These are phyloP conservation scores for Urocolius indicus DNA, from an alignment of 2,113 vertebrate genomes.

Conservation along the genomic window DNA sequence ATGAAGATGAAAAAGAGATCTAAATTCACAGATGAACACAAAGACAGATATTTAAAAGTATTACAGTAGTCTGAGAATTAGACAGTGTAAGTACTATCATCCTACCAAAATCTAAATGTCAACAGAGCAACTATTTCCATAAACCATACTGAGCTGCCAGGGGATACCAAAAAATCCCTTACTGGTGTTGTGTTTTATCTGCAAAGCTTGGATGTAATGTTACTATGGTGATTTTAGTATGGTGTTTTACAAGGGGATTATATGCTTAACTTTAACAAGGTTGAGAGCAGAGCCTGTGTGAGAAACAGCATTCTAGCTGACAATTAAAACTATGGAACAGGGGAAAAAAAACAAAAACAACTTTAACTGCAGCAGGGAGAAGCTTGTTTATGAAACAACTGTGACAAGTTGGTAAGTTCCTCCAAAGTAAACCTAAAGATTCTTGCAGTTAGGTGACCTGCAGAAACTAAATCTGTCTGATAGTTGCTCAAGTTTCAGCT, in stretches of 20 bases:
- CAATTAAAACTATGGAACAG: conserved; percentile 66
- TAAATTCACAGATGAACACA: conserved; percentile 51
- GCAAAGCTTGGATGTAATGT: conserved; percentile 73
- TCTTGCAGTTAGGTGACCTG: not conserved
- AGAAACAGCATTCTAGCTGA: conserved; percentile 70
- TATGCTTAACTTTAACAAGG: conserved; percentile 83
- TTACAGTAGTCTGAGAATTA: conserved; percentile 43
- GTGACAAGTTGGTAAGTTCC: conserved; percentile 22
- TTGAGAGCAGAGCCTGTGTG: conserved; percentile 69
- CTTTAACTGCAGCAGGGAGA: conserved; percentile 32
- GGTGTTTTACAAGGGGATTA: conserved; percentile 79
- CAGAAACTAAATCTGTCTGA: not conserved
- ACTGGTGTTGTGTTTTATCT: conserved; percentile 70
- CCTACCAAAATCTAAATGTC: conserved; percentile 34
- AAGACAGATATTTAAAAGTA: conserved; percentile 60
- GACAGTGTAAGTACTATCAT: conserved; percentile 53
- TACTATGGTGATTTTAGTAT: conserved; percentile 79
- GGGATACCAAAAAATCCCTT: conserved; percentile 66
- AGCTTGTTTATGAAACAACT: conserved; percentile 56
- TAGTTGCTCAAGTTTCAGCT: not conserved
- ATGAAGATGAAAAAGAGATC: not conserved
- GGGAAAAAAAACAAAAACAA: not conserved
- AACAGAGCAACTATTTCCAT: conserved; percentile 66
- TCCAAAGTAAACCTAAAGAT: not conserved
- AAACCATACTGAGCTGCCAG: conserved; percentile 64